Conservation (phyloP, 2,113 vertebrate species). For the Epinephelus fuscoguttatus region DNA sequence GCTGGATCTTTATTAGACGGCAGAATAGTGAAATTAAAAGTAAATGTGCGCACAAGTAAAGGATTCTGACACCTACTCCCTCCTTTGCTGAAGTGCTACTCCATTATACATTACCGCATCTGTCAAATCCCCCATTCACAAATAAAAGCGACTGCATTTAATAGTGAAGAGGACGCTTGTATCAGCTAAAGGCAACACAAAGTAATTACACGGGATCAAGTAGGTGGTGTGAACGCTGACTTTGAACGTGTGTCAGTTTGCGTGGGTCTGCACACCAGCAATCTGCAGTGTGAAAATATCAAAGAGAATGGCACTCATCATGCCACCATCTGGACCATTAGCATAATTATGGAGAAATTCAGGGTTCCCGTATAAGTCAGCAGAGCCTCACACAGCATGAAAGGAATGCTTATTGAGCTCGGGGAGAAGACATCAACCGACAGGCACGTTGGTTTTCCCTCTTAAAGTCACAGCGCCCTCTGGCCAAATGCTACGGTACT, state of each 20-base stretch:
- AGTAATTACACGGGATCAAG: constrained; percentile 68
- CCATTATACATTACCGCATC: constrained; percentile 26
- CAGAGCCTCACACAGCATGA: constrained; percentile 77
- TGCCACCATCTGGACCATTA: constrained; percentile 83
- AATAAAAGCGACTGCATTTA: constrained; percentile 60
- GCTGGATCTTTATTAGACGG: constrained; percentile 9
- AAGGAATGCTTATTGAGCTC: constrained; percentile 76
- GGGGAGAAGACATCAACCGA: constrained; percentile 54
- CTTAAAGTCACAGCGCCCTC: constrained; percentile 65
- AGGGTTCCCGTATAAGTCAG: constrained; percentile 75
- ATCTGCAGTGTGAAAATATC: constrained; percentile 74
- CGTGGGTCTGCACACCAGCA: constrained; percentile 72
- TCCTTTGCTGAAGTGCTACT: constrained; percentile 44
- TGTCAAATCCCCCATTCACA: constrained; percentile 41
- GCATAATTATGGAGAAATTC: constrained; percentile 83
- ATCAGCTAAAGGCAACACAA: constrained; percentile 51
- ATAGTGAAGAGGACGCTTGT: constrained; percentile 40
- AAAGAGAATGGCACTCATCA: constrained; percentile 80
- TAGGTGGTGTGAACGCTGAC: constrained; percentile 66
- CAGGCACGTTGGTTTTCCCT: constrained; percentile 22
- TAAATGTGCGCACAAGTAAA: constrained; percentile 39
- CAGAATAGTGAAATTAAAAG: background rate
- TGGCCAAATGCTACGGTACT: constrained; percentile 31
- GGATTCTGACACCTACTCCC: constrained; percentile 10
- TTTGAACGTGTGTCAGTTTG: constrained; percentile 70